phyloP scores from a whole-genome alignment of 92 coral and sea anemone species.

The Paragorgia papillata region DNA sequence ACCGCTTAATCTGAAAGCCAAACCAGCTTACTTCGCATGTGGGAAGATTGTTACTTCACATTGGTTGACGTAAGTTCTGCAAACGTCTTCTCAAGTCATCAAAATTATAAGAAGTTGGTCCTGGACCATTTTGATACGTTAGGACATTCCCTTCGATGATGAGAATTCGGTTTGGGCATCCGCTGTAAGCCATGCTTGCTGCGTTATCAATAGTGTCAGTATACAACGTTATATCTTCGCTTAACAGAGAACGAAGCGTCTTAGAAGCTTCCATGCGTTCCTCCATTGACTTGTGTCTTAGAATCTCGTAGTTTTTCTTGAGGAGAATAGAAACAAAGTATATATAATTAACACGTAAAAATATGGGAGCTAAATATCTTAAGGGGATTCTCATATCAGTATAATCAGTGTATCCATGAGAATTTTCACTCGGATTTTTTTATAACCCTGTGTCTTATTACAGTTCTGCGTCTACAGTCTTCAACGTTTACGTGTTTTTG shows the following conservation, averaged over 20 bases:
- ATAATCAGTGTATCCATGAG: too few species aligned
- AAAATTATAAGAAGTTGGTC: conserved; percentile 21
- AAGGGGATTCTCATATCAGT: too few species aligned
- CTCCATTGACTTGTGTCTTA: conserved; percentile 16
- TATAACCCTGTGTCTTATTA: too few species aligned
- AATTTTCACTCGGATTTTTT: too few species aligned
- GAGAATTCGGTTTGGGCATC: conserved; percentile 30
- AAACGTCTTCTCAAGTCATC: not conserved
- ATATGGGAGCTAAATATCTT: too few species aligned
- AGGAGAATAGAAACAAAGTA: not conserved
- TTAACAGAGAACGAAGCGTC: conserved; percentile 1
- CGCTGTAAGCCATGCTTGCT: conserved; percentile 30
- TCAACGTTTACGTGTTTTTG: too few species aligned
- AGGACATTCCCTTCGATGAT: conserved; percentile 12
- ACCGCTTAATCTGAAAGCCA: too few species aligned
- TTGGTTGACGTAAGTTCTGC: not conserved
- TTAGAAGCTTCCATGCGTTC: conserved; percentile 24
- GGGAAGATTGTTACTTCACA: not conserved
- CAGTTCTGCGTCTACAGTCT: too few species aligned
- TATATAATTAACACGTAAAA: not conserved
- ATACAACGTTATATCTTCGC: conserved; percentile 7
- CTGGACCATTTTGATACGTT: conserved; percentile 37
- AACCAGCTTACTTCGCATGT: too few species aligned
- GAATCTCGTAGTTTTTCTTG: conserved; percentile 29
- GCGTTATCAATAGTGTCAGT: conserved; percentile 26